Conservation (phyloP, 2,113 vertebrate species). For the Danionella cerebrum region DNA sequence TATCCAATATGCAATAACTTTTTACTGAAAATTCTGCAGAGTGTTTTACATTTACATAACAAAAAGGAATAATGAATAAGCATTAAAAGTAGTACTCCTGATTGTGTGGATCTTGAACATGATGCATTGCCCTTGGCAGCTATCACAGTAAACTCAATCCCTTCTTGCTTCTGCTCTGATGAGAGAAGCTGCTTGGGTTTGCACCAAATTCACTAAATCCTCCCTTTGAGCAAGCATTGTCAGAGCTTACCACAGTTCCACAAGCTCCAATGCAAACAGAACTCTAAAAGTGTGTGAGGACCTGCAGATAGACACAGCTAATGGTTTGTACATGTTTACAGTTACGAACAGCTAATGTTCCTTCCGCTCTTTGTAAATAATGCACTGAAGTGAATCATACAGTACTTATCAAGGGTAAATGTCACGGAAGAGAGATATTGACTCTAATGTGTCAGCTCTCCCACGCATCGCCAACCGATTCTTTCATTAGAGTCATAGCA, state of each 20-base stretch:
- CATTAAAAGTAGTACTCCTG: background rate
- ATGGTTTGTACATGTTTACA: slow-evolving; percentile 1
- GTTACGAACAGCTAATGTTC: background rate
- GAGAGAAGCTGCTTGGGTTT: background rate
- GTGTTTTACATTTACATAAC: too few relatives aligned
- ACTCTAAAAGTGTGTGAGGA: background rate
- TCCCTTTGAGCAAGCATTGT: slow-evolving; percentile 7
- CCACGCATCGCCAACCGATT: background rate
- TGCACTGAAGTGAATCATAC: background rate
- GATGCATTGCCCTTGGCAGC: slow-evolving; percentile 3
- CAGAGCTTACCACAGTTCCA: background rate
- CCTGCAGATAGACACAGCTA: background rate
- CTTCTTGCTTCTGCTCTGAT: background rate
- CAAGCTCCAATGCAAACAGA: background rate
- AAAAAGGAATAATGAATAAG: background rate
- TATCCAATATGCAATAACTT: too few relatives aligned
- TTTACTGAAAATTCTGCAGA: too few relatives aligned
- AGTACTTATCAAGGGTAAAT: background rate
- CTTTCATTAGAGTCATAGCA: slow-evolving; percentile 2
- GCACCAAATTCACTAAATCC: slow-evolving; percentile 11
- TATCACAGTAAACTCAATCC: background rate
- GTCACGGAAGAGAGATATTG: background rate
- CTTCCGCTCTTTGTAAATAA: background rate
- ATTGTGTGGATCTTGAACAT: background rate
- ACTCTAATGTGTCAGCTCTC: background rate